A percentile compares a stretch with the other conserved stretches of the same genome.
Evolutionary conservation across 2,797 vertebrate species (phyloP).

Genomic region (Pteropus rufus): DNA sequence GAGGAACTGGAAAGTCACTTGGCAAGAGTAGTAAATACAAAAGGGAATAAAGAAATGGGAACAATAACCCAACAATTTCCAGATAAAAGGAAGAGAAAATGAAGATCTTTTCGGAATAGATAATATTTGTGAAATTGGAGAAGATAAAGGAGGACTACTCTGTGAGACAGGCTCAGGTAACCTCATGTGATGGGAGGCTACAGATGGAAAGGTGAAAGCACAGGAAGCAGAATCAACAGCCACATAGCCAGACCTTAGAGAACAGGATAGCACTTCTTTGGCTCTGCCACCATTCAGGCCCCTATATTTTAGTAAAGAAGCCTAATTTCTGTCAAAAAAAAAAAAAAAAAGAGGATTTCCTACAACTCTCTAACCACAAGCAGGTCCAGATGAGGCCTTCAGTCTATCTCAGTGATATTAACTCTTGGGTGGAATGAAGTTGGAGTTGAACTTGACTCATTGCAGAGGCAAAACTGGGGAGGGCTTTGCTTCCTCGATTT

Average conservation of each 20-base stretch:
- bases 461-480: not conserved
- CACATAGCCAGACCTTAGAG: not conserved
- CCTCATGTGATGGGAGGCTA: not conserved
- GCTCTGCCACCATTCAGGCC: not conserved
- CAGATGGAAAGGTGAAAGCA: not conserved
- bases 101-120: not conserved
- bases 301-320: not conserved
- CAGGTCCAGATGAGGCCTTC: not conserved
- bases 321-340: not conserved
- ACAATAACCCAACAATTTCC: not conserved
- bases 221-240: not conserved
- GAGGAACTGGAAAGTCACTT: not conserved
- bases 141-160: not conserved
- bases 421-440: not conserved
- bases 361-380: not conserved
- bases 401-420: not conserved
- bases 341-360: not conserved
- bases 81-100: not conserved
- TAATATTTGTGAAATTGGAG: not conserved
- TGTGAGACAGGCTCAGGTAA: not conserved
- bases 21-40: not conserved
- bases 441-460: not conserved
- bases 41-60: not conserved
- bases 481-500: not conserved
- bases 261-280: not conserved